phyloP scores from a whole-genome alignment of 2,113 vertebrate genomes.

The Menidia beryllina region DNA sequence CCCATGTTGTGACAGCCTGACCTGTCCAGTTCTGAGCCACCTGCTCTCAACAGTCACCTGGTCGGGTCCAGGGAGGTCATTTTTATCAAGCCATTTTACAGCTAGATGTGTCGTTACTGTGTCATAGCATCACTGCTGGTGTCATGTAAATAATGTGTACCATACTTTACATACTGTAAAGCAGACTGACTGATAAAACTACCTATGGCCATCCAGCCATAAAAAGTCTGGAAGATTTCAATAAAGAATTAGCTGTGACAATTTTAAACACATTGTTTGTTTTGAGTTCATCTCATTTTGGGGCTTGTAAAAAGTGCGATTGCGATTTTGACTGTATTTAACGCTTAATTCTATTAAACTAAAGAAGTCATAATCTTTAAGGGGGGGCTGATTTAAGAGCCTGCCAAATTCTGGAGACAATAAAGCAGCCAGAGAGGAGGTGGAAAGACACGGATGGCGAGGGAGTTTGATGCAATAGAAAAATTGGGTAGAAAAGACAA shows the following conservation, averaged over 20 bases:
- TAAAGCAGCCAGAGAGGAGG: constrained; percentile 25
- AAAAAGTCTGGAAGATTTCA: constrained; percentile 61
- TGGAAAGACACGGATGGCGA: constrained; percentile 6
- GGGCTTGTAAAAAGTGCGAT: constrained; percentile 3
- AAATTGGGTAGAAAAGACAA: constrained; percentile 10
- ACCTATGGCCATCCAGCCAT: constrained; percentile 58
- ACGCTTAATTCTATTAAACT: constrained; percentile 87
- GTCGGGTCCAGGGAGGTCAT: constrained; percentile 35
- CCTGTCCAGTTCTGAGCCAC: neutral
- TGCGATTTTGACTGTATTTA: constrained; percentile 31
- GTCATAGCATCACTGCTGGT: constrained; percentile 53
- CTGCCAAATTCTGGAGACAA: constrained; percentile 90
- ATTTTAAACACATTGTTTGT: constrained; percentile 54
- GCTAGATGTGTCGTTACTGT: constrained; percentile 59
- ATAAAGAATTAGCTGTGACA: constrained; percentile 78
- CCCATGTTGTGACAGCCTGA: constrained; percentile 11
- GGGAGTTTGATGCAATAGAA: neutral
- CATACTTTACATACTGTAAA: constrained; percentile 67
- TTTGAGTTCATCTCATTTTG: constrained; percentile 8
- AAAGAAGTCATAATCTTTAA: constrained; percentile 92
- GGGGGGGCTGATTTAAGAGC: constrained; percentile 87
- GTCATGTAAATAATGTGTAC: constrained; percentile 73
- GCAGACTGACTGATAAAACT: constrained; percentile 54
- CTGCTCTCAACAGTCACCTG: constrained; percentile 17
- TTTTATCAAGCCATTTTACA: constrained; percentile 77